Percentiles rank a stretch among this genome's conserved stretches.
Evolutionary conservation across 1,140 invertebrate species (phyloP).

Genomic region (Triops cancriformis): DNA sequence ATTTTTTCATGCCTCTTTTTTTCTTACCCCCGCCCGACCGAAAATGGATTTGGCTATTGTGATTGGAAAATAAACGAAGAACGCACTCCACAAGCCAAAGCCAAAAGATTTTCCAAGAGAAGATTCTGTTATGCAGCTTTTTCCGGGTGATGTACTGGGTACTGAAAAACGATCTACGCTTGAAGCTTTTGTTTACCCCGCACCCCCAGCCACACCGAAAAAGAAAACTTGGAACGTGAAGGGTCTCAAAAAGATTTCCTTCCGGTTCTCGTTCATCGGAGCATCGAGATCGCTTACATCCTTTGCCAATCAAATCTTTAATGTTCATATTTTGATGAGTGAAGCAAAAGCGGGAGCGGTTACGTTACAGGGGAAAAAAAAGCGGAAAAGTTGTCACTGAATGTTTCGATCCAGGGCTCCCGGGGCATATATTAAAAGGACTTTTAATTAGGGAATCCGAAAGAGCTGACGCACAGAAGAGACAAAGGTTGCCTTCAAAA

Average conservation of each 20-base stretch:
- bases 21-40: neutral
- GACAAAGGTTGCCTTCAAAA: neutral
- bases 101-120: neutral
- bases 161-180: slow-evolving; percentile 1
- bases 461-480: slow-evolving; percentile 5
- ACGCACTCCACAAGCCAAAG: neutral
- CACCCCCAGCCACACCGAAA: neutral
- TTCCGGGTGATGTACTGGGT: neutral
- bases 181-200: neutral
- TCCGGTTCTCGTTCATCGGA: neutral
- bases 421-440: neutral
- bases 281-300: neutral
- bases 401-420: neutral
- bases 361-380: neutral
- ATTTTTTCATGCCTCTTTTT: neutral
- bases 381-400: neutral
- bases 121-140: neutral
- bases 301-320: neutral
- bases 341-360: neutral
- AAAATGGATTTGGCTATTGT: slow-evolving; percentile 4
- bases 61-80: neutral
- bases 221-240: neutral
- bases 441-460: neutral
- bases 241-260: neutral
- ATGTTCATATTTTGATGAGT: slow-evolving; percentile 11